These are phyloP conservation scores for Brotogeris chrysoptera DNA, from an alignment of 2,797 vertebrate genomes.

Conservation along the genomic window DNA sequence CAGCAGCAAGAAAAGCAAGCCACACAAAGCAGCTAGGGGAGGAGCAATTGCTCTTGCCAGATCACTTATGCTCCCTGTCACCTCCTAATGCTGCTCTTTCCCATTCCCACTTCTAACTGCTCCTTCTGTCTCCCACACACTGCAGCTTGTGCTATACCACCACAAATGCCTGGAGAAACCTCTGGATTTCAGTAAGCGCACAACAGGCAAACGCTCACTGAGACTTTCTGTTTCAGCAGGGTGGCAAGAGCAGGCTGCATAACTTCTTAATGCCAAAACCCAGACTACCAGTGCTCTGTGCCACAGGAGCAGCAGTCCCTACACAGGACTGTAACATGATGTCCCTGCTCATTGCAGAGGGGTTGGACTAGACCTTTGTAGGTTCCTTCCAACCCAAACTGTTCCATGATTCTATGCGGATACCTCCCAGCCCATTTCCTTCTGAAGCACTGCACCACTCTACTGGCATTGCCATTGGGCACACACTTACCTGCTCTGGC, in stretches of 20 bases:
- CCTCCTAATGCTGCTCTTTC: background rate
- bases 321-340: fast-evolving
- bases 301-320: background rate
- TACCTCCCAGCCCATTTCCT: background rate
- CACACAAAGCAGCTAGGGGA: background rate
- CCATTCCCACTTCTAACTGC: background rate
- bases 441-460: background rate
- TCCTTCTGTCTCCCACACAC: background rate
- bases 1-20: background rate
- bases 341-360: background rate
- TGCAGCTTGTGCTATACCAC: background rate
- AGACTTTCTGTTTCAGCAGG: background rate
- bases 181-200: background rate
- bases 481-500: slow-evolving; percentile 82
- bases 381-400: background rate
- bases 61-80: background rate
- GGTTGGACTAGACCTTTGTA: background rate
- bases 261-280: background rate
- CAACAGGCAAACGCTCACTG: background rate
- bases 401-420: background rate
- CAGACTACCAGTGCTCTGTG: background rate
- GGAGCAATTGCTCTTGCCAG: background rate
- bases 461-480: fast-evolving
- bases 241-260: background rate
- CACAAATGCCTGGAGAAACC: background rate